Evolutionary conservation across 2,113 vertebrate species (phyloP).

Genomic region (Myotis brandtii): DNA sequence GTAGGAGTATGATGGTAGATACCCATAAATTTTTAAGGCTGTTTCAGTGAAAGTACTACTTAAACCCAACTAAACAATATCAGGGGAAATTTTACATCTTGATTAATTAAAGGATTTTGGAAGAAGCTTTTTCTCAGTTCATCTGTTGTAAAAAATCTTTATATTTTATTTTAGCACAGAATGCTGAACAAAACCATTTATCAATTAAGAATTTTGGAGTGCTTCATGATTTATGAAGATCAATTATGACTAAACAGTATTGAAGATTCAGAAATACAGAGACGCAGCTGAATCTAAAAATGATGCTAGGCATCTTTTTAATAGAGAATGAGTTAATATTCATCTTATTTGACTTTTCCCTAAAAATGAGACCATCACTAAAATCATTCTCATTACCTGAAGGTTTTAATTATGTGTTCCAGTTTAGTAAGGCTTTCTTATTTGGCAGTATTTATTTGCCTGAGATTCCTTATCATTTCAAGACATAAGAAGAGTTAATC

Average conservation of each 20-base stretch:
- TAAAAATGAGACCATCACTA: neutral
- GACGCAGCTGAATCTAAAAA: neutral
- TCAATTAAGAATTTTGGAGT: neutral
- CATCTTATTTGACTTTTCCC: neutral
- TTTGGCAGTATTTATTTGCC: neutral
- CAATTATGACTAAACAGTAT: neutral
- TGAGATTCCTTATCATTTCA: slow-evolving; percentile 37
- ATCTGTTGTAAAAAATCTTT: slow-evolving; percentile 16
- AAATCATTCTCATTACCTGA: slow-evolving; percentile 7
- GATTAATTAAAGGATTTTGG: slow-evolving; percentile 1
- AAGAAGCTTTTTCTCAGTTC: neutral
- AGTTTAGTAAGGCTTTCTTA: slow-evolving; percentile 31
- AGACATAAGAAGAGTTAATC: neutral
- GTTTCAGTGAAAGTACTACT: slow-evolving; percentile 24
- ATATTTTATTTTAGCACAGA: slow-evolving; percentile 6
- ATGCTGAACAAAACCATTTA: slow-evolving; percentile 28
- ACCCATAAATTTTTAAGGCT: neutral
- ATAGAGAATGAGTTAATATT: slow-evolving; percentile 5
- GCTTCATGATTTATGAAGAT: slow-evolving; percentile 21
- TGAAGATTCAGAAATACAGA: slow-evolving; percentile 33
- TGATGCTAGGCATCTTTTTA: neutral
- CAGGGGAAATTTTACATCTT: neutral
- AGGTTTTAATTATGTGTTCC: slow-evolving; percentile 36
- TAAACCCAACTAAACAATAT: neutral
- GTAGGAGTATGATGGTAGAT: neutral